A percentile compares a stretch with the other conserved stretches of the same genome.
Evolutionary conservation across 2,797 vertebrate species (phyloP).

Genomic region (Miichthys miiuy): DNA sequence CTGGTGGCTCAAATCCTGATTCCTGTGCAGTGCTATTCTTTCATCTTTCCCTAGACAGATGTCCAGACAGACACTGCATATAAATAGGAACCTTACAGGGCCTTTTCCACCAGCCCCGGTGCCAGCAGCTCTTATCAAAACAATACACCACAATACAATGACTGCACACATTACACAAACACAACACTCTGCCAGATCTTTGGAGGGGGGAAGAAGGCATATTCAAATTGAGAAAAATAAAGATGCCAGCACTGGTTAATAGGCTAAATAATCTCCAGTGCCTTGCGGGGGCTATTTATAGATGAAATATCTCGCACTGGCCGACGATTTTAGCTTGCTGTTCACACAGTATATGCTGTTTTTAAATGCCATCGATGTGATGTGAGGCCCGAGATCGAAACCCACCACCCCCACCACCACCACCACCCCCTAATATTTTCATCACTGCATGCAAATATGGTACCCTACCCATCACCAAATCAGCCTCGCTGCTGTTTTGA

Average conservation of each 20-base stretch:
- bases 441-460: slow-evolving; percentile 65
- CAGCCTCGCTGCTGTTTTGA: slow-evolving; percentile 54
- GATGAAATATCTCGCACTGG: slow-evolving; percentile 38
- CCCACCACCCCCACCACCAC: not conserved
- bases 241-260: slow-evolving; percentile 63
- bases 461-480: slow-evolving; percentile 56
- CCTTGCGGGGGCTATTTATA: slow-evolving; percentile 55
- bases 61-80: slow-evolving; percentile 83
- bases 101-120: slow-evolving; percentile 71
- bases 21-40: slow-evolving; percentile 72
- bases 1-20: slow-evolving; percentile 35
- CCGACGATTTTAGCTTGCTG: slow-evolving; percentile 37
- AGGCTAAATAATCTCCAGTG: slow-evolving; percentile 43
- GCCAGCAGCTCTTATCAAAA: slow-evolving; percentile 79
- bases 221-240: slow-evolving; percentile 49
- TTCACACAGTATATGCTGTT: slow-evolving; percentile 38
- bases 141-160: slow-evolving; percentile 79
- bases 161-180: slow-evolving; percentile 76
- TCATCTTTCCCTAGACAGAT: slow-evolving; percentile 78
- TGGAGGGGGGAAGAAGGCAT: slow-evolving; percentile 25
- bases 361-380: slow-evolving; percentile 67
- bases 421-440: slow-evolving; percentile 53
- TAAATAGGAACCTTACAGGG: slow-evolving; percentile 78
- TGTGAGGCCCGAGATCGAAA: slow-evolving; percentile 59
- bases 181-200: slow-evolving; percentile 66